phyloP scores from a whole-genome alignment of 2,797 vertebrate species.

The Anabas testudineus region DNA sequence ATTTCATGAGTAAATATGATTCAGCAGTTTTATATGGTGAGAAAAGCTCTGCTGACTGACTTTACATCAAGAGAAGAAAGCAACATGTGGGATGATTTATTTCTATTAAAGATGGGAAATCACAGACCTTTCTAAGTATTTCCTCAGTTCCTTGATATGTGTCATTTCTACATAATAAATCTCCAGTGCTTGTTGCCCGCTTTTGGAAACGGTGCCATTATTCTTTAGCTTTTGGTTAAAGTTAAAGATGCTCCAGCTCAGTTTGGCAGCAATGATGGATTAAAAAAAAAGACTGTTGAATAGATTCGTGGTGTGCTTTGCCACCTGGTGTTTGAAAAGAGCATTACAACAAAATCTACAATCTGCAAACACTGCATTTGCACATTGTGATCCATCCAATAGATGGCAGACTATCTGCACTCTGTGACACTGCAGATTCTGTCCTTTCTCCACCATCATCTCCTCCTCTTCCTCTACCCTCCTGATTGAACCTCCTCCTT shows the following conservation, averaged over 20 bases:
- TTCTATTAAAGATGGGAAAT: too few relatives aligned
- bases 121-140: too few relatives aligned
- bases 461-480: neutral
- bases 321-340: conserved; percentile 56
- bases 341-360: conserved; percentile 18
- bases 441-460: conserved; percentile 15
- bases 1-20: neutral
- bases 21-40: neutral
- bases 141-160: neutral
- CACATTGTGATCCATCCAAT: conserved; percentile 42
- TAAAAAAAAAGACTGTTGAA: neutral
- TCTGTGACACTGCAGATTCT: conserved; percentile 3
- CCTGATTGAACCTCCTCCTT: conserved; percentile 29
- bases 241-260: neutral
- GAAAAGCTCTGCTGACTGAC: neutral
- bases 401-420: conserved; percentile 73
- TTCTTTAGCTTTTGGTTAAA: neutral
- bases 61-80: neutral
- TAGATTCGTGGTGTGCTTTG: conserved; percentile 36
- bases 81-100: neutral
- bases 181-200: neutral
- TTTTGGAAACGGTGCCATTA: neutral
- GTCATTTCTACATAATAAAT: neutral
- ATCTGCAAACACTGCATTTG: neutral
- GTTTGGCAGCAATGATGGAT: neutral